Base-by-base conservation (phyloP, 2,888 invertebrate species). In the Thalpophila matura region DNA sequence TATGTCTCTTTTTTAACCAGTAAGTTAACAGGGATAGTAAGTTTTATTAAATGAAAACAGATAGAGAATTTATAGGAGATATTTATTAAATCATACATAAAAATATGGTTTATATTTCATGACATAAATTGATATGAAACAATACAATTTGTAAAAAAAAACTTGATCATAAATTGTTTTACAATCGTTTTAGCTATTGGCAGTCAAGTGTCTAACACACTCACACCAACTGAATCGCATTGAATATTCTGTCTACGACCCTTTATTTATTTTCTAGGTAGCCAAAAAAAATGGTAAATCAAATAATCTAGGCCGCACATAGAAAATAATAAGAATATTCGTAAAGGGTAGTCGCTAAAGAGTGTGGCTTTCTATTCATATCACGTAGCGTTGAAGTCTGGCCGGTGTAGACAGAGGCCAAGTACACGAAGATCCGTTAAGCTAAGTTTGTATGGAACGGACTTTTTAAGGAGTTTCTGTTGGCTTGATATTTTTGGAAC, bases 341-440 rank as follows among this genome's bases (percentile, higher is more conserved):
- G 50, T 55, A 61, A 46, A 76, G 55, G 57, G 35, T 42, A 16
- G 53, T 54, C 27, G 20, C 65, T 62, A 64, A 71, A 65, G 65
- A 58, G 18, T 59, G 35, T 54, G 42, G 26, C 12, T 69, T 70
- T 51, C 40, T 47, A 80, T 77, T 79, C 80, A 47, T 31, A 58
- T 58, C 80, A 79, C 78, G 79, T 63, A 47, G 47, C 40, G 22
- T 31, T 46, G 6, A 35, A 62, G 78, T 65, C 61, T 38, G 38
- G 59, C 35, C 46, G 31, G 51, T 64, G 62, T 66, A 74, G 57
- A 70, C 59, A 57, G 51, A 43, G 64, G 73, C 49, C 57, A 73
- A 72, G 59, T 60, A 59, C 50, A 50, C 33, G 29, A 37, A 27
- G 26, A 18, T n/a, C 10, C 5, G 6, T 43, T 14, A 4, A 29